Percentiles rank a stretch among this genome's conserved stretches.
Evolutionary conservation across 2,888 invertebrate species (phyloP).

Genomic region (Drosophila bunnanda): DNA sequence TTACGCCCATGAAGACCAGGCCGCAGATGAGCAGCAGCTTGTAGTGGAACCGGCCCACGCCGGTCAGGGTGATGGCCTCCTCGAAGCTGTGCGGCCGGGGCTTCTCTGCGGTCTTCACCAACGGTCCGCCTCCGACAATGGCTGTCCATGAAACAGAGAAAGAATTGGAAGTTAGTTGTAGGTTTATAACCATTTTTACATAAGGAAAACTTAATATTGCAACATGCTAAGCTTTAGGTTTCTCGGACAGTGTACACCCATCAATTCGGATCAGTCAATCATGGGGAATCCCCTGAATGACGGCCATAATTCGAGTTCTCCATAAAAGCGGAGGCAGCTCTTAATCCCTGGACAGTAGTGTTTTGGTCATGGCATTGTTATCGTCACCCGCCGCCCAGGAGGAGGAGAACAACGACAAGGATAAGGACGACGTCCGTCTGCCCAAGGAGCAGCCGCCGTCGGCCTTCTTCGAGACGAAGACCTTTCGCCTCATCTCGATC

Average conservation of each 20-base stretch:
- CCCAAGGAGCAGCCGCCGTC: constrained; percentile 61
- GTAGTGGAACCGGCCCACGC: constrained; percentile 88
- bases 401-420: background rate
- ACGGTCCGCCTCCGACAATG: background rate
- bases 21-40: constrained; percentile 87
- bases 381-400: background rate
- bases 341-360: background rate
- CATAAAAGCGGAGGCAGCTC: background rate
- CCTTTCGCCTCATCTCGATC: constrained; percentile 80
- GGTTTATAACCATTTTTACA: too few relatives aligned
- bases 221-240: too few relatives aligned
- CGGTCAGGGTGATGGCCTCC: constrained; percentile 84
- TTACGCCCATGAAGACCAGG: constrained; percentile 88
- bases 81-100: constrained; percentile 74
- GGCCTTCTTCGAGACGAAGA: constrained; percentile 76
- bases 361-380: constrained; percentile 17
- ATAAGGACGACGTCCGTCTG: constrained; percentile 55
- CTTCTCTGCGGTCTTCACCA: constrained; percentile 36
- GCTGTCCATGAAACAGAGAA: background rate
- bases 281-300: constrained; percentile 23
- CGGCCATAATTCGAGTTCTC: constrained; percentile 6
- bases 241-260: background rate
- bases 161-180: background rate
- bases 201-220: too few relatives aligned
- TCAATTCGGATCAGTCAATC: constrained; percentile 24